A percentile compares a stretch with the other conserved stretches of the same genome.
Conservation (phyloP, 2,888 invertebrate genomes). For the Teleogryllus oceanicus region DNA sequence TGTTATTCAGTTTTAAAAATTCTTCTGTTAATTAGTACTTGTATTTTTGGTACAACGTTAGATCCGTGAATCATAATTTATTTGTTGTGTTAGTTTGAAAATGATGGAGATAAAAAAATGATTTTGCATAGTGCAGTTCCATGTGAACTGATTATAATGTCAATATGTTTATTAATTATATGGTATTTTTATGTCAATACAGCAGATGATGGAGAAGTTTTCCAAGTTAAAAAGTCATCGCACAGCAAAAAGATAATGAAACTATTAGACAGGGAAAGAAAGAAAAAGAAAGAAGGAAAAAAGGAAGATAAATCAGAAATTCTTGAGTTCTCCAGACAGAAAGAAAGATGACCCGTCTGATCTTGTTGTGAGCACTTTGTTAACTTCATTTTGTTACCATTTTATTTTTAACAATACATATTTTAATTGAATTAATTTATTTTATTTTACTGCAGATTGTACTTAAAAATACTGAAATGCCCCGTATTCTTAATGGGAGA, state of each 20-base stretch:
- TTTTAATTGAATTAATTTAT: slow-evolving; percentile 35
- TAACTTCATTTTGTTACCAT: slow-evolving; percentile 44
- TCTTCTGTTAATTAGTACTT: too few species aligned
- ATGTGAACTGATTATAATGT: neutral
- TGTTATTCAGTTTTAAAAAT: too few species aligned
- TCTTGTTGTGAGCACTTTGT: slow-evolving; percentile 58
- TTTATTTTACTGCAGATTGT: slow-evolving; percentile 49
- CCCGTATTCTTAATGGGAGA: slow-evolving; percentile 69
- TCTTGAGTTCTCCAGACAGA: slow-evolving; percentile 41
- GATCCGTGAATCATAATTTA: too few species aligned
- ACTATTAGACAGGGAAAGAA: slow-evolving; percentile 74
- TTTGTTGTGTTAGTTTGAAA: too few species aligned
- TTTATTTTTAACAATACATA: slow-evolving; percentile 42
- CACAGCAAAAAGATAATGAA: slow-evolving; percentile 87
- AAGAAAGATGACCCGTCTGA: slow-evolving; percentile 45
- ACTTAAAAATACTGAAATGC: slow-evolving; percentile 54
- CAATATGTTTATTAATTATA: too few species aligned
- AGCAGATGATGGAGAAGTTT: slow-evolving; percentile 81
- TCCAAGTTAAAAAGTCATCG: slow-evolving; percentile 93
- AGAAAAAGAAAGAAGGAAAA: slow-evolving; percentile 54
- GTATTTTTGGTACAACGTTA: too few species aligned
- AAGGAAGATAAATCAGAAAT: slow-evolving; percentile 41
- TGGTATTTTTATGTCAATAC: slow-evolving; percentile 42
- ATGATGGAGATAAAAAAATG: too few species aligned
- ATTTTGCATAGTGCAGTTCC: neutral